Conservation (phyloP, 2,113 vertebrate species). For the Thamnophis sirtalis region DNA sequence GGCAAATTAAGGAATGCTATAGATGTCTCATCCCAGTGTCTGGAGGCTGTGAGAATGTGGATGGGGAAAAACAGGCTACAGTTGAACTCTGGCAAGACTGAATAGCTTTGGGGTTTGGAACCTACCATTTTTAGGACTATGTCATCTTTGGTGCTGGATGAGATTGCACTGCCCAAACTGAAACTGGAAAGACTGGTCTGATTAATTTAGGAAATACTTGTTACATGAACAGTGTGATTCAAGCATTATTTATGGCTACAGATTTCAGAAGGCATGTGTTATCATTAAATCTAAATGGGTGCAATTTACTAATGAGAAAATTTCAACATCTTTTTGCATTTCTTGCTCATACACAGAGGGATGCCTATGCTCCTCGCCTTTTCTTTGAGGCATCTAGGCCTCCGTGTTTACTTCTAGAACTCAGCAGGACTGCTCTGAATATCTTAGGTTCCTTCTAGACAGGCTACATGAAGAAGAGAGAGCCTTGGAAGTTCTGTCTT, state of each 20-base stretch:
- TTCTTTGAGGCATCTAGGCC: conserved; percentile 94
- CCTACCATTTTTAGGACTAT: neutral
- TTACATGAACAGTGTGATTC: conserved; percentile 98
- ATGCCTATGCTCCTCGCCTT: conserved; percentile 89
- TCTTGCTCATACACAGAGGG: conserved; percentile 95
- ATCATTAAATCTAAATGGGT: conserved; percentile 85
- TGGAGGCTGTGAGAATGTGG: neutral
- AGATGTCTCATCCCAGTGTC: too few relatives aligned
- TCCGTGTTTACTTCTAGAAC: conserved; percentile 90
- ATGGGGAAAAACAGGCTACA: neutral
- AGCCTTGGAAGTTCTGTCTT: conserved; percentile 74
- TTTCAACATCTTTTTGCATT: conserved; percentile 96
- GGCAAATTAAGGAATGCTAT: too few relatives aligned
- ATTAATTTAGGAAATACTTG: conserved; percentile 97
- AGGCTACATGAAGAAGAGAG: conserved; percentile 97
- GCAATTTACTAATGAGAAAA: conserved; percentile 90
- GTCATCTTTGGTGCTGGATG: neutral
- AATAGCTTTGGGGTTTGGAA: neutral
- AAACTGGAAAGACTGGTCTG: conserved; percentile 96
- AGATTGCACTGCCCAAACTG: neutral
- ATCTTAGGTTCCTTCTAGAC: conserved; percentile 93
- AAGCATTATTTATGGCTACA: conserved; percentile 96
- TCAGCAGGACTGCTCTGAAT: conserved; percentile 97
- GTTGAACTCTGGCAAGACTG: neutral
- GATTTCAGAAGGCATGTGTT: conserved; percentile 95